A percentile compares a stretch with the other conserved stretches of the same genome.
phyloP scores from a whole-genome alignment of 2,797 vertebrate genomes.

The Tiaroga cobitis region DNA sequence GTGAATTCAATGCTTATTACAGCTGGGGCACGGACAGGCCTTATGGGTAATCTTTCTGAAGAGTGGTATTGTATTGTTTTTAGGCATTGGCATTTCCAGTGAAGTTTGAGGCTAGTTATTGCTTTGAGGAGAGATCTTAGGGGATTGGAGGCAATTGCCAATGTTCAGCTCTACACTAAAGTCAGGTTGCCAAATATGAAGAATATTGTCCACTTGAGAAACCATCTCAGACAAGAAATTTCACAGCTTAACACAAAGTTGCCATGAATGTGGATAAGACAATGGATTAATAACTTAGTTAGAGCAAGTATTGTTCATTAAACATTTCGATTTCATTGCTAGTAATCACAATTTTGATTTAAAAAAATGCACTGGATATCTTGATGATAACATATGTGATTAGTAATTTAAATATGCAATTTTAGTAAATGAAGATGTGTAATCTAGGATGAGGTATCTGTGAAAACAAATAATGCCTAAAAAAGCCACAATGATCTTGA shows the following conservation, averaged over 20 bases:
- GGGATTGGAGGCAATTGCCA: background rate
- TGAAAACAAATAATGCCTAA: background rate
- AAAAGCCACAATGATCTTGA: background rate
- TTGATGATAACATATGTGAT: background rate
- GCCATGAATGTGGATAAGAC: too few relatives aligned
- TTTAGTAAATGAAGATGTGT: background rate
- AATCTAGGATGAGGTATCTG: background rate
- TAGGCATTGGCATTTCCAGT: conserved; percentile 13
- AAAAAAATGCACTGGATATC: background rate
- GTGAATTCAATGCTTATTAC: conserved; percentile 26
- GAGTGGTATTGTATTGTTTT: conserved; percentile 12
- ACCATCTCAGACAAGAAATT: background rate
- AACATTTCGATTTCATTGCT: background rate
- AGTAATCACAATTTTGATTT: background rate
- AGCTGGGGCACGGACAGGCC: conserved; percentile 1
- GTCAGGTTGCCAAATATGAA: background rate
- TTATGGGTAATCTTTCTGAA: conserved; percentile 21
- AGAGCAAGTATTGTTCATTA: background rate
- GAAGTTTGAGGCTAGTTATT: conserved; percentile 1
- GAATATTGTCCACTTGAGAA: background rate
- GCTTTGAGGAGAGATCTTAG: background rate
- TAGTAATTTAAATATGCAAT: background rate
- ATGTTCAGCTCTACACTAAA: background rate
- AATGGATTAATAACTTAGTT: background rate
- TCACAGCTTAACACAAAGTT: background rate